Evolutionary conservation across 2,888 invertebrate species (phyloP), one percentile per base, ranked within the genome.

Genomic region (Drosophila longiperda): DNA sequence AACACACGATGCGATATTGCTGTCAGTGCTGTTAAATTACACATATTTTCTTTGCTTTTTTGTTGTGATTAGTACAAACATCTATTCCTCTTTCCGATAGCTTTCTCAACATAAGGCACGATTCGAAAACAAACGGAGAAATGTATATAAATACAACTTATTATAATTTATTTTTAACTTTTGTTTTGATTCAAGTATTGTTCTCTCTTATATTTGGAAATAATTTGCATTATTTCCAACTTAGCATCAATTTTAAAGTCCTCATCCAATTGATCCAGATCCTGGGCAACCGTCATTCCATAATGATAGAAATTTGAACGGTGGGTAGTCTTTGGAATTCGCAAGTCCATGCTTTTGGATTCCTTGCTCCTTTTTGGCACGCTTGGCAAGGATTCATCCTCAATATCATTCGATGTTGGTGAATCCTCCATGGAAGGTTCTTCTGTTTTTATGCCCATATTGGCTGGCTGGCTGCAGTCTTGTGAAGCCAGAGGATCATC

Each of bases 231-330:
- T 67, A 79, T 82, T 60, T 79, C 79, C 2, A 79, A 36, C 17
- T 82, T 79, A 23, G 79, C 79, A 11, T 79, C 82, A 11, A 79
- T 79, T 73, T 82, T 79, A 38, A 57, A 79, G 26, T 79, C 82
- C 33, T 82, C 79, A 52, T 79, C 79, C 23, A 79, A 50, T 36
- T 79, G 82, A 74, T 79, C 79, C 20, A 79, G 23, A 20, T 79
- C 79, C 33, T 82, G 79, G 2, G 79, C 82, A 29, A 79, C 59
- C 0, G 82, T 82, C 79, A 79, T 79, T 2, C 80, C 79, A 63
- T 82, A 79, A 64, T 79, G 82, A 65, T 75, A 82, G n/a, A 45
- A 82, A 64, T 64, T 67, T 3, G 64, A 15, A 59, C 29, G 54
- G 15, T 64, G 40, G 26, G 60, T 15, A 64, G 53, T 59, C 32